Evolutionary conservation across 2,888 invertebrate genomes (phyloP).

Genomic region (Pollenia labialis): DNA sequence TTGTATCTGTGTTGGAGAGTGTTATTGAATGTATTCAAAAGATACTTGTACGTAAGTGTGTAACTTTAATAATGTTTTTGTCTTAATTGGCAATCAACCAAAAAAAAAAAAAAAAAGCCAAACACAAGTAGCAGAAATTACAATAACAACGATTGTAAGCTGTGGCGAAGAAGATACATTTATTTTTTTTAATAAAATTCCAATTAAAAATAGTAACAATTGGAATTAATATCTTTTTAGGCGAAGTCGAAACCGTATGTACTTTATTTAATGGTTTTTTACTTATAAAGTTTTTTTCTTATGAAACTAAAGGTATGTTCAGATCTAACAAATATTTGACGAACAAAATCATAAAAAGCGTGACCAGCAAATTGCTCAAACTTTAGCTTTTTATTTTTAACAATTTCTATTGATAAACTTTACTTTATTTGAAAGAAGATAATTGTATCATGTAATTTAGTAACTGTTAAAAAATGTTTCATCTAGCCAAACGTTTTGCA

Average conservation of each 20-base stretch:
- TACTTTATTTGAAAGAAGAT: no score
- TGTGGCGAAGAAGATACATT: neutral
- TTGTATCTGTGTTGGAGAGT: conserved; percentile 3
- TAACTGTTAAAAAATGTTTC: no score
- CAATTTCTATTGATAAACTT: no score
- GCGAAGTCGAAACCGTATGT: no score
- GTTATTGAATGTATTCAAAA: conserved; percentile 8
- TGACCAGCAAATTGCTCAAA: no score
- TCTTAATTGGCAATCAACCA: conserved; percentile 59
- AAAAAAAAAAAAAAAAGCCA: conserved; percentile 26
- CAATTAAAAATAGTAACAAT: conserved; percentile 31
- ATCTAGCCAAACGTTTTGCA: no score
- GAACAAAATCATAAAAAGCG: no score
- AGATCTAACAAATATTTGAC: no score
- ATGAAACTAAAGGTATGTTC: no score
- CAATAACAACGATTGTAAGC: neutral
- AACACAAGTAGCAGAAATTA: conserved; percentile 22
- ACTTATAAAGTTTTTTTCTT: no score
- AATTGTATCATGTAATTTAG: no score
- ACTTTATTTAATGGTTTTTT: neutral
- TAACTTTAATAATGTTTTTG: conserved; percentile 32
- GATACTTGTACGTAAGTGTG: conserved; percentile 22
- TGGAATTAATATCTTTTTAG: neutral
- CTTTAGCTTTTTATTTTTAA: no score
- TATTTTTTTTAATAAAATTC: conserved; percentile 20